Conservation (phyloP, 2,888 invertebrate genomes). For the Drosophila neutralis region DNA sequence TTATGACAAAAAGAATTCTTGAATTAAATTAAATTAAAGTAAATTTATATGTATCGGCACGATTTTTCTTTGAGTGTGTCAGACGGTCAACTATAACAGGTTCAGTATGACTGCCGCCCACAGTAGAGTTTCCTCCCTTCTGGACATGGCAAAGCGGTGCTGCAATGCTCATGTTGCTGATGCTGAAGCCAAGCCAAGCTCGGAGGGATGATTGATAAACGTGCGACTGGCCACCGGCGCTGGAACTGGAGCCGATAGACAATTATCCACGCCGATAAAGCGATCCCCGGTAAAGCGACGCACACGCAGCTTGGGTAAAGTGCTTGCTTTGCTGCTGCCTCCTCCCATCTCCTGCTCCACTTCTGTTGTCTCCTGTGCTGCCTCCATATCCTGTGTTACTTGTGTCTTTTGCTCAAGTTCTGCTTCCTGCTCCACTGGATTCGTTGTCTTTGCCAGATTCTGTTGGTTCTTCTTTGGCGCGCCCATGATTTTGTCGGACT, state of each 20-base stretch:
- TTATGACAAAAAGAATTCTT: neutral
- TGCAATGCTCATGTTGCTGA: neutral
- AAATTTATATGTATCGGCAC: neutral
- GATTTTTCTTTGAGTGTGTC: too few species aligned
- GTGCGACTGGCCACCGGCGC: slow-evolving; percentile 1
- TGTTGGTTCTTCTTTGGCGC: neutral
- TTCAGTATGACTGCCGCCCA: too few species aligned
- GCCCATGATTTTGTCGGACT: neutral
- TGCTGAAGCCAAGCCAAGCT: slow-evolving; percentile 38
- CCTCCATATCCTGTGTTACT: too few species aligned
- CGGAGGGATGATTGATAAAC: slow-evolving; percentile 33
- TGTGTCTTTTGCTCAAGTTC: neutral
- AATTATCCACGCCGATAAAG: slow-evolving; percentile 23
- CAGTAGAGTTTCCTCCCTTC: fast-evolving
- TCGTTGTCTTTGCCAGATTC: neutral
- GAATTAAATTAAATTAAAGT: neutral
- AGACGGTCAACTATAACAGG: too few species aligned
- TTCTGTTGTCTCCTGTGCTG: too few species aligned
- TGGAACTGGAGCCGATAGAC: slow-evolving; percentile 15
- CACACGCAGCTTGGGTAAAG: slow-evolving; percentile 64
- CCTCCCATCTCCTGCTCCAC: too few species aligned
- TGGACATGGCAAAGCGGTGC: neutral
- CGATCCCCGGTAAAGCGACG: slow-evolving; percentile 80
- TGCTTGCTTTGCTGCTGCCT: too few species aligned
- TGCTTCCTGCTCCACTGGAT: neutral